Percentiles rank a stretch among this genome's conserved stretches.
phyloP scores from a whole-genome alignment of 2,113 vertebrate species.

The Dipodomys merriami region DNA sequence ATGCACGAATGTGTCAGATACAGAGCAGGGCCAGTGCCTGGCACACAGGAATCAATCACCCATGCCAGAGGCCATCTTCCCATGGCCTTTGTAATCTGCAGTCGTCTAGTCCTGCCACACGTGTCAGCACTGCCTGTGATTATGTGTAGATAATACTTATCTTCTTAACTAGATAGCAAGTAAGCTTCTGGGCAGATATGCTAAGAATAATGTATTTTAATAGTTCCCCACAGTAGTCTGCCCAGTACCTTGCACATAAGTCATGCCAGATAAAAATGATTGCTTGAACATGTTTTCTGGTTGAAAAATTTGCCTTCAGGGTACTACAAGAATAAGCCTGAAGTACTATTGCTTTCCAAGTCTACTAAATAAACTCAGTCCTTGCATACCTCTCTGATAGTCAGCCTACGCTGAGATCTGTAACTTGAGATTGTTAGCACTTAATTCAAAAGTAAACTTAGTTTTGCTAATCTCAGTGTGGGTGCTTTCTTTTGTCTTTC shows the following conservation, averaged over 20 bases:
- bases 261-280: conserved; percentile 50
- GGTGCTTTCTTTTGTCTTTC: background rate
- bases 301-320: conserved; percentile 29
- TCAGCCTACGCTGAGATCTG: background rate
- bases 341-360: background rate
- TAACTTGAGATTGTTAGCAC: conserved; percentile 7
- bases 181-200: conserved; percentile 25
- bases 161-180: conserved; percentile 42
- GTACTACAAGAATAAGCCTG: background rate
- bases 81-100: background rate
- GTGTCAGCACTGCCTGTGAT: conserved; percentile 29
- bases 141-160: conserved; percentile 39
- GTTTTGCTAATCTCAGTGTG: background rate
- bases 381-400: background rate
- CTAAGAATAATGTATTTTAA: conserved; percentile 28
- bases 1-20: no score
- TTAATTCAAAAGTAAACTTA: background rate
- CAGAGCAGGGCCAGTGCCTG: background rate
- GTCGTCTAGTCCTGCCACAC: background rate
- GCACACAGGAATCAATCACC: background rate
- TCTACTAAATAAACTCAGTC: background rate
- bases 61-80: conserved; percentile 1
- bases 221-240: conserved; percentile 16
- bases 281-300: conserved; percentile 41
- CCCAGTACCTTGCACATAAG: conserved; percentile 23